Percentiles rank a stretch among this genome's conserved stretches.
phyloP scores from a whole-genome alignment of 2,113 vertebrate genomes.

The Pitta sordida region DNA sequence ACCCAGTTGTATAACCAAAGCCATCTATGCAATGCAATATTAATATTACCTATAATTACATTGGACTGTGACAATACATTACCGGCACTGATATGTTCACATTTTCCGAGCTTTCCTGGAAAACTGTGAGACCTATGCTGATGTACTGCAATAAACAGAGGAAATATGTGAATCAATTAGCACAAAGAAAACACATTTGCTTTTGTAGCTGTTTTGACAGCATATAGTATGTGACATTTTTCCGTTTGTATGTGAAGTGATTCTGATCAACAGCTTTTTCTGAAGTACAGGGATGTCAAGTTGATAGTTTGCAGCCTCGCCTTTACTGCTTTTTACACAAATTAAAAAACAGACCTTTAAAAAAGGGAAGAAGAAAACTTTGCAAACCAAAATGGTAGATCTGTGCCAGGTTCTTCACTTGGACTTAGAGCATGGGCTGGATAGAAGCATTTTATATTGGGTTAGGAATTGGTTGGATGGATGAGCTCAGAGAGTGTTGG shows the following conservation, averaged over 20 bases:
- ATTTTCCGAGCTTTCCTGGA: neutral
- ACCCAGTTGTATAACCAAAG: neutral
- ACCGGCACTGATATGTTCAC: neutral
- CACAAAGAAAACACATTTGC: neutral
- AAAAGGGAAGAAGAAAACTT: neutral
- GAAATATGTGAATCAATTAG: neutral
- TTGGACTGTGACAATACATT: neutral
- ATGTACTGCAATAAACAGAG: neutral
- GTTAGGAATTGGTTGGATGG: too few species aligned
- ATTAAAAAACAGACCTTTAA: neutral
- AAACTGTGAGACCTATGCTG: neutral
- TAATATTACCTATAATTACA: neutral
- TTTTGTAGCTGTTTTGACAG: neutral
- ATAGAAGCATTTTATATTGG: too few species aligned
- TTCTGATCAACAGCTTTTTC: neutral
- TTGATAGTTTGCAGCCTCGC: neutral
- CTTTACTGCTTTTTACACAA: neutral
- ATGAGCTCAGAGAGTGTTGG: too few species aligned
- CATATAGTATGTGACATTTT: neutral
- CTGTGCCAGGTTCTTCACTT: too few species aligned
- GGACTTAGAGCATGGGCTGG: too few species aligned
- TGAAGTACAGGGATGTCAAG: neutral
- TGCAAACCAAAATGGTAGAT: neutral
- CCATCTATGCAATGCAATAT: neutral
- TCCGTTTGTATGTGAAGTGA: too few species aligned